These are phyloP conservation scores for Neoascia interrupta DNA, from an alignment of 2,888 invertebrate species.

Conservation along the genomic window DNA sequence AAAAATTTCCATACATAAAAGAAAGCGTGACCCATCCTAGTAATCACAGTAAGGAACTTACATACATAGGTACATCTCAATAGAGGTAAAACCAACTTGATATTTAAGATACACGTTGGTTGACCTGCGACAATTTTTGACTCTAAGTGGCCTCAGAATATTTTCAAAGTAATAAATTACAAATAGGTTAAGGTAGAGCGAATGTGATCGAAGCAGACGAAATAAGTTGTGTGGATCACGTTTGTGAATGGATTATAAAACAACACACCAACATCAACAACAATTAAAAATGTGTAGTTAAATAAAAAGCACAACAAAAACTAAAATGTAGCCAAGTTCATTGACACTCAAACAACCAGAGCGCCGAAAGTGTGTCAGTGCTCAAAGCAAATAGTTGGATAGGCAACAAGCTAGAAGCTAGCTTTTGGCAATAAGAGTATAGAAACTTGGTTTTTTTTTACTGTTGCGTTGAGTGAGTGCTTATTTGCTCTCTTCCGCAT, in stretches of 20 bases:
- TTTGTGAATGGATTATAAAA: neutral
- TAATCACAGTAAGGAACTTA: no score
- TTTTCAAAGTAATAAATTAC: no score
- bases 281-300: no score
- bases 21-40: no score
- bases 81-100: no score
- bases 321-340: conserved; percentile 45
- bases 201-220: neutral
- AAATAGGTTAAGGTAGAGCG: no score
- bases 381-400: conserved; percentile 21
- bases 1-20: no score
- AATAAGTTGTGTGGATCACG: neutral
- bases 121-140: no score
- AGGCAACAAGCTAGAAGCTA: neutral
- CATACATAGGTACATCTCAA: no score
- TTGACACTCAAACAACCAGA: conserved; percentile 44
- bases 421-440: neutral
- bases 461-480: neutral
- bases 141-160: no score
- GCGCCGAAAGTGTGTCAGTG: conserved; percentile 51
- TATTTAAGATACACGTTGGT: no score
- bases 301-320: neutral
- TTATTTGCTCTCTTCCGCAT: no score
- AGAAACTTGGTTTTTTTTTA: neutral
- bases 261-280: neutral